Base-by-base conservation (phyloP, 2,113 vertebrate genomes). In the Typhlomys cinereus region DNA sequence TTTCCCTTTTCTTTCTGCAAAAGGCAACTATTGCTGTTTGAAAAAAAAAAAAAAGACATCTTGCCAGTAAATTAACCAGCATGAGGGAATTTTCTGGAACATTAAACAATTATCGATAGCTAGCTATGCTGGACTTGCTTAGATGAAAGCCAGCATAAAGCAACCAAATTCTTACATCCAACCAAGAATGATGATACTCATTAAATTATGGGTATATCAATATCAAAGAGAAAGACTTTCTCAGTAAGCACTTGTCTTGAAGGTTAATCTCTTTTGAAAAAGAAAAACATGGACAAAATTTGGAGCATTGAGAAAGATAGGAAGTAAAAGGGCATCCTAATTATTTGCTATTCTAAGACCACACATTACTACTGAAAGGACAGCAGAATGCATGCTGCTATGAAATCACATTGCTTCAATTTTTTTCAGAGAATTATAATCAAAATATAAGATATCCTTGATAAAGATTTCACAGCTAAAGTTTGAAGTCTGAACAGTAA, bases 61-160 rank as follows among this genome's bases (percentile, higher is more conserved):
- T 86, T 87, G 89, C 59, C 80, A 62, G 73, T 52, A 5, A 92
- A 70, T 39, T 76, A 27, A 73, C 4, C 75, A 79, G 76, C 87
- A 92, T 61, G 54, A 95, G 59, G 66, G 7, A 89, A 92, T 91
- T 89, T 93, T 95, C 75, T 90, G 80, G 75, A 92, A 84, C 48
- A 91, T 89, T 75, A 90, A 96, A 64, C 44, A 89, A 27, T 95
- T 54, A 50, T 62, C 81, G 76, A 80, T 62, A 86, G 59, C 70
- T 79, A 87, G 87, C 8, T 25, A 61, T 66, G 20, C 39, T 64
- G 31, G 23, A 67, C 92, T 95, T 80, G 57, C 79, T 91, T 76
- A 95, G 91, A 73, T 64, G 48, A 80, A 82, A 89, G 36, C 50
- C 78, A 91, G 61, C n/a, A 61, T 25, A 61, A 96, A 88, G 62